phyloP scores from a whole-genome alignment of 2,113 vertebrate genomes.

The Mirza zaza region DNA sequence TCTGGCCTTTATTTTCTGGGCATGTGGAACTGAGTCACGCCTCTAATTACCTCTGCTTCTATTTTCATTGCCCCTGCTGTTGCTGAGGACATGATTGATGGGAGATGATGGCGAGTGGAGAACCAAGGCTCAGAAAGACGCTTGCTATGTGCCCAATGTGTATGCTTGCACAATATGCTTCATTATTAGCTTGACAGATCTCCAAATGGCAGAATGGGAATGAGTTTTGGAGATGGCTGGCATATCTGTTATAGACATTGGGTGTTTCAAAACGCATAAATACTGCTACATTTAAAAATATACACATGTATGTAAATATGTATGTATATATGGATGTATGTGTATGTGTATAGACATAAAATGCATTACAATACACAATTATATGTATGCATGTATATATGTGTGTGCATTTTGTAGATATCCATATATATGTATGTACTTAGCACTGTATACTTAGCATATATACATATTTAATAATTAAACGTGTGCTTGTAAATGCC shows the following conservation, averaged over 20 bases:
- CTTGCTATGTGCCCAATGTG: conserved; percentile 47
- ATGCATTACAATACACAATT: neutral
- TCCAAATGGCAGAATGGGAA: conserved; percentile 68
- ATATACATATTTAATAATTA: neutral
- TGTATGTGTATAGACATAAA: neutral
- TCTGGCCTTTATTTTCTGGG: conserved; percentile 21
- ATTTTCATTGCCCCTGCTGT: conserved; percentile 67
- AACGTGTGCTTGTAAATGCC: neutral
- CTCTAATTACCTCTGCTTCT: conserved; percentile 71
- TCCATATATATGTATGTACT: neutral
- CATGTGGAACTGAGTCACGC: conserved; percentile 62
- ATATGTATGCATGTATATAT: too few species aligned
- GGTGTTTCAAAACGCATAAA: neutral
- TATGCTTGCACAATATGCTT: conserved; percentile 67
- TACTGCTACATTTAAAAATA: neutral
- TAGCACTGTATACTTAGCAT: neutral
- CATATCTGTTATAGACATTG: neutral
- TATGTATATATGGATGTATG: neutral
- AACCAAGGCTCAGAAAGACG: conserved; percentile 38
- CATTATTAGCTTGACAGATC: conserved; percentile 67
- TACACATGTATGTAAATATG: neutral
- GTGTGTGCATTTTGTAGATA: neutral
- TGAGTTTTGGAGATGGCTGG: conserved; percentile 35
- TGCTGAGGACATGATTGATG: conserved; percentile 71
- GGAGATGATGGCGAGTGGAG: conserved; percentile 45